A percentile compares a stretch with the other conserved stretches of the same genome.
These are phyloP conservation scores for Allophyes oxyacanthae DNA, from an alignment of 2,888 invertebrate species.

Conservation along the genomic window DNA sequence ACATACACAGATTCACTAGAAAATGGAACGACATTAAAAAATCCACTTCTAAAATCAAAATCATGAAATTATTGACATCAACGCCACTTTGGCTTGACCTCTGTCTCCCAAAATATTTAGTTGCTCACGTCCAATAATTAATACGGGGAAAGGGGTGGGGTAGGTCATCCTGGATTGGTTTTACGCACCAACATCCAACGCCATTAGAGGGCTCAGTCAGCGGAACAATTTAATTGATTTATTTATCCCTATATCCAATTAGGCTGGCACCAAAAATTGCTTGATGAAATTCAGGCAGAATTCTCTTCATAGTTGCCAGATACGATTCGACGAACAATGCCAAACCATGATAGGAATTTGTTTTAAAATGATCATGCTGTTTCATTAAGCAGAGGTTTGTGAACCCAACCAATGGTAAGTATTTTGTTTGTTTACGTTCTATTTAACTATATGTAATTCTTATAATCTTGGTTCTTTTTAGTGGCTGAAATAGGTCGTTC, in stretches of 20 bases:
- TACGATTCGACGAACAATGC: conserved; percentile 15
- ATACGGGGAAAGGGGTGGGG: conserved; percentile 24
- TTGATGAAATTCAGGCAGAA: conserved; percentile 53
- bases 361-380: conserved; percentile 18
- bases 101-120: conserved; percentile 26
- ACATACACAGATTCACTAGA: not conserved
- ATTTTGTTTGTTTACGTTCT: conserved; percentile 20
- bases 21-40: conserved; percentile 1
- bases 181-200: conserved; percentile 63
- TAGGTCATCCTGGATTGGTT: conserved; percentile 60
- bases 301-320: conserved; percentile 31
- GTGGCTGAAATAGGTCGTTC: too few relatives aligned
- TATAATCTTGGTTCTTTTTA: too few relatives aligned
- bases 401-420: conserved; percentile 13
- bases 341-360: conserved; percentile 33
- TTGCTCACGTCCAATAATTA: conserved; percentile 28
- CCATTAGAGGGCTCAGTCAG: conserved; percentile 74
- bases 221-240: conserved; percentile 86
- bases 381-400: conserved; percentile 16
- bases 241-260: conserved; percentile 79
- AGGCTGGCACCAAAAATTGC: conserved; percentile 66
- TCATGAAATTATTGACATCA: conserved; percentile 25
- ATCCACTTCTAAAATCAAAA: conserved; percentile 9
- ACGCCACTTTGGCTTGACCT: conserved; percentile 22
- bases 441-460: not conserved